phyloP scores from a whole-genome alignment of 2,113 vertebrate genomes.

The Argyrosomus japonicus region DNA sequence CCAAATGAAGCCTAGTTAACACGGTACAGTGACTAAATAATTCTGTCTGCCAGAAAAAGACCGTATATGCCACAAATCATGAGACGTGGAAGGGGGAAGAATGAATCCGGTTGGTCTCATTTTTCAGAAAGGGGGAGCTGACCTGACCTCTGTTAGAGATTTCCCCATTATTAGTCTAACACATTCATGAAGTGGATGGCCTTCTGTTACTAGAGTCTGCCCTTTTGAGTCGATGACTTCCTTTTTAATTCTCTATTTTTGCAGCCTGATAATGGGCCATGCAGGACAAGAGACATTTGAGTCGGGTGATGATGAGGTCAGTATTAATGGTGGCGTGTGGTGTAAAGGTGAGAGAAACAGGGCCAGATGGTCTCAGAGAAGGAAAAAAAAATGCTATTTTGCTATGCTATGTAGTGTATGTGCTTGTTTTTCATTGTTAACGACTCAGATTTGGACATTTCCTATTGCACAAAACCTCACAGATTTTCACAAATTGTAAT shows the following conservation, averaged over 20 bases:
- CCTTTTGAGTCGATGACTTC: slow-evolving; percentile 37
- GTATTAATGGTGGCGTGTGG: slow-evolving; percentile 27
- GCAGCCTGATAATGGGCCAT: slow-evolving; percentile 66
- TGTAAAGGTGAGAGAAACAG: background rate
- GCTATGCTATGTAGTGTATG: background rate
- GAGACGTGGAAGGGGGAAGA: background rate
- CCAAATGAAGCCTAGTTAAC: background rate
- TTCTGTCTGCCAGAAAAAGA: slow-evolving; percentile 24
- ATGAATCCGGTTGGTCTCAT: slow-evolving; percentile 16
- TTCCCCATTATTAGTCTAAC: slow-evolving; percentile 59
- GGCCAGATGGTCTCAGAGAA: background rate
- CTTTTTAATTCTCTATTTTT: slow-evolving; percentile 32
- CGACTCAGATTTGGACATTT: no score
- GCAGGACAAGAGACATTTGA: slow-evolving; percentile 20
- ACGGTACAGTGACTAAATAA: background rate
- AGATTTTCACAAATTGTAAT: background rate
- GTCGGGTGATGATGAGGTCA: slow-evolving; percentile 25
- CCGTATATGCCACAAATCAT: background rate
- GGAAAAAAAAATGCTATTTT: background rate
- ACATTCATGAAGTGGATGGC: slow-evolving; percentile 51
- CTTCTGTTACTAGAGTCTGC: slow-evolving; percentile 59
- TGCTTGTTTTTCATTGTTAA: background rate
- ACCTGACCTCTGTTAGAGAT: slow-evolving; percentile 34
- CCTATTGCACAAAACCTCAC: no score
- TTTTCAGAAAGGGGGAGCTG: slow-evolving; percentile 4